These are phyloP conservation scores for Apeira syringaria DNA, from an alignment of 2,888 invertebrate species.

Conservation along the genomic window DNA sequence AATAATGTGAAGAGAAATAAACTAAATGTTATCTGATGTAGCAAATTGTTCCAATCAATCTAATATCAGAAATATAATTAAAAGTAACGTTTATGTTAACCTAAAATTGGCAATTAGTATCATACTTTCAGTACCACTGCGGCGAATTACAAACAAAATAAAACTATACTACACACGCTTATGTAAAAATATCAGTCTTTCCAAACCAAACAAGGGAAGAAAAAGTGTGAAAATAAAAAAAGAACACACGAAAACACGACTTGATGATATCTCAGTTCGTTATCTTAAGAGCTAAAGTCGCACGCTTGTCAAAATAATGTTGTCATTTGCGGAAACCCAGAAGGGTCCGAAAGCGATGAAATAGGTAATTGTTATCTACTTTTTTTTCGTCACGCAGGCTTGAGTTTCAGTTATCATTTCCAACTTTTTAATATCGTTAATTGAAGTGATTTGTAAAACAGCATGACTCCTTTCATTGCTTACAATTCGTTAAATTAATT, in stretches of 20 bases:
- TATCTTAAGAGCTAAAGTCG: conserved; percentile 59
- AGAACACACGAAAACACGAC: conserved; percentile 5
- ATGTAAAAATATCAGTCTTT: too few relatives aligned
- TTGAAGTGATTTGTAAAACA: conserved; percentile 84
- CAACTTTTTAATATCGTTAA: conserved; percentile 82
- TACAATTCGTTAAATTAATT: conserved; percentile 83
- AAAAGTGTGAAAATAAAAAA: conserved; percentile 6
- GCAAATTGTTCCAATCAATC: too few relatives aligned
- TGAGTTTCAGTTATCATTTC: conserved; percentile 64
- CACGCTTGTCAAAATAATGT: conserved; percentile 67
- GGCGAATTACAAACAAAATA: too few relatives aligned
- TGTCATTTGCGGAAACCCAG: conserved; percentile 42
- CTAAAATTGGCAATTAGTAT: too few relatives aligned
- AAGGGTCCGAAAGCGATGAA: conserved; percentile 39
- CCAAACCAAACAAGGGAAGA: too few relatives aligned
- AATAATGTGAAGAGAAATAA: too few relatives aligned
- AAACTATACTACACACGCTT: too few relatives aligned
- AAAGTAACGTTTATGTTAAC: too few relatives aligned
- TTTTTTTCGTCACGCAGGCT: conserved; percentile 65
- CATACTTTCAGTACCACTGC: too few relatives aligned
- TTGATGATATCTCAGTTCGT: conserved; percentile 37
- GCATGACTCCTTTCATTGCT: conserved; percentile 83
- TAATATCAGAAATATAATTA: too few relatives aligned
- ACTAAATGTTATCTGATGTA: too few relatives aligned
- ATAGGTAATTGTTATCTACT: conserved; percentile 16